Evolutionary conservation across 2,113 vertebrate species (phyloP).

Genomic region (Acinonyx jubatus): DNA sequence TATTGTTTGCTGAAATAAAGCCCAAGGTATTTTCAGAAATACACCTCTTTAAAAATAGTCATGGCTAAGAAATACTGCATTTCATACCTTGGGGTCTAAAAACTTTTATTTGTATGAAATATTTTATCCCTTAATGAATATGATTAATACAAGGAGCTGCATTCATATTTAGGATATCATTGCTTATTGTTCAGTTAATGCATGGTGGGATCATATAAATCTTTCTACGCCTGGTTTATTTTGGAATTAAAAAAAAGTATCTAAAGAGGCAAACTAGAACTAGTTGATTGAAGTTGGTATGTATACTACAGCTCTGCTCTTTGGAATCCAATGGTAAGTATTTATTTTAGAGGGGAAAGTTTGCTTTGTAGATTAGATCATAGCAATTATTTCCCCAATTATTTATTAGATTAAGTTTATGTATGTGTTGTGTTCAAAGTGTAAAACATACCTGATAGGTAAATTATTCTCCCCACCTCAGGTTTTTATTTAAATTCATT

Average conservation of each 20-base stretch:
- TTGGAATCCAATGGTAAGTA: background rate
- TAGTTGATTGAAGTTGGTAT: background rate
- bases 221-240: slow-evolving; percentile 46
- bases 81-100: slow-evolving; percentile 18
- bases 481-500: background rate
- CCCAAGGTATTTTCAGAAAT: slow-evolving; percentile 61
- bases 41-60: slow-evolving; percentile 54
- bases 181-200: slow-evolving; percentile 45
- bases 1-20: slow-evolving; percentile 61
- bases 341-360: background rate
- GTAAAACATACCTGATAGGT: background rate
- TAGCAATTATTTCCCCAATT: background rate
- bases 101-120: background rate
- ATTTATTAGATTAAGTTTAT: background rate
- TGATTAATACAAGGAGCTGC: slow-evolving; percentile 1
- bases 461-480: background rate
- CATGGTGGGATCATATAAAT: background rate
- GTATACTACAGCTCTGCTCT: background rate
- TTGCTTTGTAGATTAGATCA: background rate
- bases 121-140: slow-evolving; percentile 53
- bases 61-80: slow-evolving; percentile 35
- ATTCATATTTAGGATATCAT: slow-evolving; percentile 45
- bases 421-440: background rate
- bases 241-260: slow-evolving; percentile 10
- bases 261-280: background rate